Base-by-base conservation (phyloP, 1,140 invertebrate species). In the Caenorhabditis tropicalis region DNA sequence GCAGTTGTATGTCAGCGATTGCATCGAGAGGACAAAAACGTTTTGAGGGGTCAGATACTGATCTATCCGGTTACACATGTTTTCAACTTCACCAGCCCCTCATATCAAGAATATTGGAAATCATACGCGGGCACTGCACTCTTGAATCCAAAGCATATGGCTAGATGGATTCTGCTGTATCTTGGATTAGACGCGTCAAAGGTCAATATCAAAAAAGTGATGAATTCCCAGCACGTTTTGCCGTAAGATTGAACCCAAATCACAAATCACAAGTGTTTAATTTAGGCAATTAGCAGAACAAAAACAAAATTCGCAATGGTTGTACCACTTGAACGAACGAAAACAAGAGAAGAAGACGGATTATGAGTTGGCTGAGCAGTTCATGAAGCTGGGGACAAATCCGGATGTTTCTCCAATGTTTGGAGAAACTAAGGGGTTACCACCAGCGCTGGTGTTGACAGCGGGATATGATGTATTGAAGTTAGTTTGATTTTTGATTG, bases 51-150 rank as follows among this genome's bases (percentile, higher is more conserved):
- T 46, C 85, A 87, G 82, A 81, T 87, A 33, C 49, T 87, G 16
- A 83, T 87, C 53, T 87, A 87, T 80, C 86, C 86, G 19, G 84
- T 87, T 15, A 83, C 81, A 19, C 58, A 81, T 80, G 84, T 83
- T 43, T 85, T 87, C 84, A 56, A 65, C 21, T 86, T 87, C 60
- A 56, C 53, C 21, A 46, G 49, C 24, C 60, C 86, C 29, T 87
- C 86, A 16, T 87, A 87, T 48, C 85, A 86, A 51, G 56, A 80
- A 3, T 87, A 87, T 60, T 85, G 65, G 86, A 65, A 53, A 10
- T 43, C 29, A 16, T 87, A 82, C 51, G 81, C 43, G 1, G 84
- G 74, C 29, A 87, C 84, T 4, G 84, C 86, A 15, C 81, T 87
- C 1, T 51, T 87, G 1, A 86, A 87, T 53, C 86, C 86, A 39